phyloP scores from a whole-genome alignment of 1,140 invertebrate genomes.

The Sitodiplosis mosellana region DNA sequence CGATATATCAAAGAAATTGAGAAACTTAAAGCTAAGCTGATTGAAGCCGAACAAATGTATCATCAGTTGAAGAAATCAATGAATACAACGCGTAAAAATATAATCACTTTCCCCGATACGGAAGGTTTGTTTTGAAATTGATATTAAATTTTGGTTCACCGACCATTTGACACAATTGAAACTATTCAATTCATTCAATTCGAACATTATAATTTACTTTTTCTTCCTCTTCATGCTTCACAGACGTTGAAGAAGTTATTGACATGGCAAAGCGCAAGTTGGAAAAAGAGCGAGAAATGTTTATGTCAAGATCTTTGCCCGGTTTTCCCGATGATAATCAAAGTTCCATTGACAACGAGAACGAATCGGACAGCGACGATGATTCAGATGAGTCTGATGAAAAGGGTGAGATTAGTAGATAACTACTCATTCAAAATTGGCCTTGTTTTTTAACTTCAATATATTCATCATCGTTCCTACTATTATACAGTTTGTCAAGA shows the following conservation, averaged over 20 bases:
- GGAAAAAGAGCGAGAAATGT: slow-evolving; percentile 25
- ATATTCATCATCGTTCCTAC: no score
- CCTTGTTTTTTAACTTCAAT: no score
- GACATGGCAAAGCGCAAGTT: slow-evolving; percentile 33
- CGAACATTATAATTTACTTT: neutral
- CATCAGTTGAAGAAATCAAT: slow-evolving; percentile 35
- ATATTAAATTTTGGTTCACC: no score
- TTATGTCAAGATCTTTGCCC: slow-evolving; percentile 17
- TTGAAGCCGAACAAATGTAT: slow-evolving; percentile 75
- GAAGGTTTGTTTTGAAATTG: neutral
- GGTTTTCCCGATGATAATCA: slow-evolving; percentile 17
- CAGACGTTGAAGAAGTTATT: slow-evolving; percentile 22
- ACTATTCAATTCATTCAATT: neutral
- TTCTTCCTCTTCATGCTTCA: neutral
- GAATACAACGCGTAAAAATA: neutral
- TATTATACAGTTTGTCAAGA: slow-evolving; percentile 16
- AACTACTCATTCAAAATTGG: neutral
- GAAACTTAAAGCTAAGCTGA: slow-evolving; percentile 64
- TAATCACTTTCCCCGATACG: neutral
- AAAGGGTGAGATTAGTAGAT: slow-evolving; percentile 24
- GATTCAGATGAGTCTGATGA: slow-evolving; percentile 28
- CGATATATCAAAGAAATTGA: slow-evolving; percentile 85
- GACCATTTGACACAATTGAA: no score
- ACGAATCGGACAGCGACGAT: slow-evolving; percentile 38
- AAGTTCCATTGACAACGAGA: slow-evolving; percentile 32